These are phyloP conservation scores for Rhopalosiphum nymphaeae DNA, from an alignment of 2,888 invertebrate species.

Conservation along the genomic window DNA sequence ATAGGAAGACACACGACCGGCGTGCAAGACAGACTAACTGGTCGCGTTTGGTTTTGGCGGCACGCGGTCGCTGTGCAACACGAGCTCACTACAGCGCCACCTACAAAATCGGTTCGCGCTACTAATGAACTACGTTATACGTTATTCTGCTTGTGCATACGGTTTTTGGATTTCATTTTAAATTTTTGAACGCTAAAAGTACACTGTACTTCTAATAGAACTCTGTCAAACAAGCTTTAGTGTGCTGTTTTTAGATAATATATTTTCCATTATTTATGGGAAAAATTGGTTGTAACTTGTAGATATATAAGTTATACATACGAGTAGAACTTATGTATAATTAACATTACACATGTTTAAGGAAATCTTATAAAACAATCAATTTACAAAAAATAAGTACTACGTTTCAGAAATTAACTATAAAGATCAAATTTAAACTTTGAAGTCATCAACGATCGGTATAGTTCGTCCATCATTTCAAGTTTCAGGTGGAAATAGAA, in stretches of 20 bases:
- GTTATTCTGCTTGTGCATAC: not conserved
- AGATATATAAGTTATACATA: too few relatives aligned
- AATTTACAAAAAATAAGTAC: not conserved
- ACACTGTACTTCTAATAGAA: not conserved
- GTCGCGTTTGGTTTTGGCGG: slow-evolving; percentile 5
- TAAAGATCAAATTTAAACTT: not conserved
- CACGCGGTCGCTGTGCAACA: slow-evolving; percentile 51
- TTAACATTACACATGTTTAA: too few relatives aligned
- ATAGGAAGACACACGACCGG: not conserved
- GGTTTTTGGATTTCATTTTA: not conserved
- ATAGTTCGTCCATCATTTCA: not conserved
- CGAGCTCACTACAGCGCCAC: slow-evolving; percentile 17
- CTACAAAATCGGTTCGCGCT: not conserved
- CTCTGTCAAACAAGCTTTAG: not conserved
- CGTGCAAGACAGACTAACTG: slow-evolving; percentile 14
- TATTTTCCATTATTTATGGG: not conserved
- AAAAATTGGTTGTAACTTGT: not conserved
- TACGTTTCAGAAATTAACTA: not conserved
- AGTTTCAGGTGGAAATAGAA: not conserved
- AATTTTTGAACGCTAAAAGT: not conserved
- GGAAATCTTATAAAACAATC: not conserved
- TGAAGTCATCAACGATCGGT: not conserved
- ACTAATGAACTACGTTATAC: not conserved
- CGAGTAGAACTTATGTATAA: too few relatives aligned
- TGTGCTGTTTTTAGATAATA: not conserved